Base-by-base conservation (phyloP, 64 coral and sea anemone species). In the Astreopora myriophthalma region DNA sequence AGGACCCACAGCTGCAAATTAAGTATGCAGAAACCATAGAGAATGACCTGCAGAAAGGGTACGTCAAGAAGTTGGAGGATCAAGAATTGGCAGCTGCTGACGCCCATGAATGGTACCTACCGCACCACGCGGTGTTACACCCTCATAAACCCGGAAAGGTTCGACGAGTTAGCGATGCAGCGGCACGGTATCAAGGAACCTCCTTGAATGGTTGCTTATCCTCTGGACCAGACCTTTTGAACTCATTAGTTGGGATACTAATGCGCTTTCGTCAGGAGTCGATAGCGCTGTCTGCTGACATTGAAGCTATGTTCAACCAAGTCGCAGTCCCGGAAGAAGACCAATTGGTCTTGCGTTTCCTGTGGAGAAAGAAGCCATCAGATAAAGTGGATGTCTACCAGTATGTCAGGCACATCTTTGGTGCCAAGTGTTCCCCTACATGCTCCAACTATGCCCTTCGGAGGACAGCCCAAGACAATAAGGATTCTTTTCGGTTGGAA, bases 241-340 rank as follows among this genome's bases (percentile, higher is more conserved):
- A 85, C 19, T 85, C 32, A 6, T 67, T 85, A 24, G 60, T 84
- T 38, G 80, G 80, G 6, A 36, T 84, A 25, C 60, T 84, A 67
- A 84, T 81, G 77, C 48, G 77, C 5, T 81, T 81, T 19, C 77
- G 49, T 1, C 48, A 81, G 31, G 14, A 58, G 40, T 26, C 23
- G 14, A 26, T 78, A 24, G 48, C 26, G 36, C 1, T 78, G 22
- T 78, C 40, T 26, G 75, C 75, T 78, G 75, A 48, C 14, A 78
- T 78, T 10, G 75, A 78, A 30, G 37, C 48, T 5, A 81, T 81
- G 77, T 81, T 81, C 10, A 17, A 31, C 51, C 78, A 82, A 82
- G 78, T 82, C 2, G 51, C 49, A 22, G 78, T 82, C 3, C 78
- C 63, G 3, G 61, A 39, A 37, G 81, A 23, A 14, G 61, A 67